Percentiles rank a stretch among this genome's conserved stretches.
phyloP scores from a whole-genome alignment of 2,797 vertebrate species.

The Falco novaeseelandiae region DNA sequence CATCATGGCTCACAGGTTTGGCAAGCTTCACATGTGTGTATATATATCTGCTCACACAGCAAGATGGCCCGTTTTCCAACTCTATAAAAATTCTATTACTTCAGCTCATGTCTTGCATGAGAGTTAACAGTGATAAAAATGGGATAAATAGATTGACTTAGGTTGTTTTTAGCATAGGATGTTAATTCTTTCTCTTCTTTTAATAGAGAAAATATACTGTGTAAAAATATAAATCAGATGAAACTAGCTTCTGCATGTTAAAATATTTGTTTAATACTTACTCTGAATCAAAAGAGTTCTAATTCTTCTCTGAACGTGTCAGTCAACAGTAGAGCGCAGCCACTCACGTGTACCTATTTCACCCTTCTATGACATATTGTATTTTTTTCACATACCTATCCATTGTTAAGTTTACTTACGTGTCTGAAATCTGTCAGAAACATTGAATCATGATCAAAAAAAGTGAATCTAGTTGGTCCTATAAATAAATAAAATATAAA shows the following conservation, averaged over 20 bases:
- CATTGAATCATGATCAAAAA: neutral
- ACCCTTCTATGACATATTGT: neutral
- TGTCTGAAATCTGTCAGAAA: neutral
- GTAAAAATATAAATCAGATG: neutral
- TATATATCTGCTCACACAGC: neutral
- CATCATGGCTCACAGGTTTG: constrained; percentile 44
- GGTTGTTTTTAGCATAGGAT: neutral
- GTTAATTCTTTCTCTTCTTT: neutral
- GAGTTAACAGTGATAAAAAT: neutral
- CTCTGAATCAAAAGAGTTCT: neutral
- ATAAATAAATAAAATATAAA: neutral
- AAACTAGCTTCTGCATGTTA: neutral
- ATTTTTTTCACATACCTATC: neutral
- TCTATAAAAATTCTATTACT: neutral
- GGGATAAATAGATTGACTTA: neutral
- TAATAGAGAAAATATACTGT: neutral
- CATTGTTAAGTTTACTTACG: neutral
- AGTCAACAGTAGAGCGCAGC: neutral
- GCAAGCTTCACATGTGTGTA: neutral
- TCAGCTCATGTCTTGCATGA: neutral
- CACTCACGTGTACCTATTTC: neutral
- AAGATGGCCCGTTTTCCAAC: constrained; percentile 19
- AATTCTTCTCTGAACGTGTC: neutral
- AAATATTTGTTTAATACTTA: neutral
- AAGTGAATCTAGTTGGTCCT: neutral